These are phyloP conservation scores for Metellina segmentata DNA, from an alignment of 2,888 invertebrate genomes.

Conservation along the genomic window DNA sequence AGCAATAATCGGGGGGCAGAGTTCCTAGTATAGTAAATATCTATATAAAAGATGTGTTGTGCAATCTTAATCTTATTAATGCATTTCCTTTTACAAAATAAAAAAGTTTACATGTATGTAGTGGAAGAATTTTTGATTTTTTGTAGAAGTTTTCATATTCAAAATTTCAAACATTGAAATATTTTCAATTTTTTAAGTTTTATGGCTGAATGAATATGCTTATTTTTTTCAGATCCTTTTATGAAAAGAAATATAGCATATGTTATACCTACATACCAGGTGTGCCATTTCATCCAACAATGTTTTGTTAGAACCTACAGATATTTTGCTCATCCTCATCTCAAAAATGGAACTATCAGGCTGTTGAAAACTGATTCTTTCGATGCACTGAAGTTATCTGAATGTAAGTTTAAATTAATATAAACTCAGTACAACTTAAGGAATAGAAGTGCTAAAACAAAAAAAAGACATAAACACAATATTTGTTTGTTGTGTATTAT, in stretches of 20 bases:
- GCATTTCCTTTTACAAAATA: too few relatives aligned
- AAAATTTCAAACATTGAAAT: background rate
- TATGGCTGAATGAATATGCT: background rate
- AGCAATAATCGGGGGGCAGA: too few relatives aligned
- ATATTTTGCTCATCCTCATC: slow-evolving; percentile 82
- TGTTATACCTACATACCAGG: slow-evolving; percentile 81
- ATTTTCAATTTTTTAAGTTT: background rate
- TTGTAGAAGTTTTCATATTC: background rate
- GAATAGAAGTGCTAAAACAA: too few relatives aligned
- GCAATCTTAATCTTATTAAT: too few relatives aligned
- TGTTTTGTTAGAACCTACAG: slow-evolving; percentile 82
- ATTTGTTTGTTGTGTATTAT: too few relatives aligned
- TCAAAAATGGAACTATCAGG: slow-evolving; percentile 80
- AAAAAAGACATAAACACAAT: too few relatives aligned
- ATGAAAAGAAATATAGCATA: slow-evolving; percentile 81
- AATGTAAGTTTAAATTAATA: slow-evolving; percentile 44
- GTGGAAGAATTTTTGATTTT: background rate
- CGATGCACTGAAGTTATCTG: slow-evolving; percentile 36
- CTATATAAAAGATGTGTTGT: too few relatives aligned
- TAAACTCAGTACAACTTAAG: too few relatives aligned
- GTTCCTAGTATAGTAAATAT: too few relatives aligned
- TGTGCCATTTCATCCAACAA: slow-evolving; percentile 82
- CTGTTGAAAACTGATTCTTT: slow-evolving; percentile 33
- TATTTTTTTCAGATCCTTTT: slow-evolving; percentile 63
- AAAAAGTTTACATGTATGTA: too few relatives aligned